Percentiles rank a stretch among this genome's conserved stretches.
Evolutionary conservation across 2,797 vertebrate genomes (phyloP).

Genomic region (Philypnodon macrostomus): DNA sequence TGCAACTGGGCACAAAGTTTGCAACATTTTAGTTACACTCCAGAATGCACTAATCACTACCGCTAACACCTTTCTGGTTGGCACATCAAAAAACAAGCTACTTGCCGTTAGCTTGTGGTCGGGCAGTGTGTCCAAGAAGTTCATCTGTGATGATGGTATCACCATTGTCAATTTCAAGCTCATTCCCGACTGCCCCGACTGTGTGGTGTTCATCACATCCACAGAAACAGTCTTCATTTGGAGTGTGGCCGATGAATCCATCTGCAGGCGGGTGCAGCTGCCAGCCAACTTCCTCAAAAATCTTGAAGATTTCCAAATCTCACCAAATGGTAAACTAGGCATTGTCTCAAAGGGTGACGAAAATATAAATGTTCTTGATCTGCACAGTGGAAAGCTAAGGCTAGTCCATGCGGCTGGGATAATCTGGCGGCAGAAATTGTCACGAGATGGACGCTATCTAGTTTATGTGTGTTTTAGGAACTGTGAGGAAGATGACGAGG

Average conservation of each 20-base stretch:
- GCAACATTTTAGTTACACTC: slow-evolving; percentile 96
- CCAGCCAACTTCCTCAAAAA: slow-evolving; percentile 93
- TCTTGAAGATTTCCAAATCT: slow-evolving; percentile 96
- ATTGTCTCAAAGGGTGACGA: slow-evolving; percentile 96
- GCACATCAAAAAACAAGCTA: slow-evolving; percentile 93
- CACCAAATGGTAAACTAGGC: slow-evolving; percentile 95
- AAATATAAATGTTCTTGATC: slow-evolving; percentile 93
- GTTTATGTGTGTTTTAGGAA: slow-evolving; percentile 93
- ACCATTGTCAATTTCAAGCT: slow-evolving; percentile 92
- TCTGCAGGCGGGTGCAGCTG: slow-evolving; percentile 92
- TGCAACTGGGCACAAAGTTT: slow-evolving; percentile 95
- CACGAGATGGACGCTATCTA: slow-evolving; percentile 93
- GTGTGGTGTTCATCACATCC: slow-evolving; percentile 92
- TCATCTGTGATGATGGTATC: slow-evolving; percentile 93
- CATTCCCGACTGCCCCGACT: slow-evolving; percentile 96
- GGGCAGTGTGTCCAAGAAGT: slow-evolving; percentile 98
- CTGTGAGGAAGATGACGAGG: slow-evolving; percentile 92
- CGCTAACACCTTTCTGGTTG: slow-evolving; percentile 96
- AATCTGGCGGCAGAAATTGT: slow-evolving; percentile 94
- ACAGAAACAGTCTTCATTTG: slow-evolving; percentile 94
- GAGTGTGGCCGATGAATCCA: slow-evolving; percentile 95
- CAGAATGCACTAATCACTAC: slow-evolving; percentile 95
- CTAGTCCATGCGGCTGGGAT: slow-evolving; percentile 90
- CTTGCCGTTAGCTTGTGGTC: slow-evolving; percentile 98
- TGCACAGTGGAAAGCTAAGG: slow-evolving; percentile 92